Evolutionary conservation across 2,797 vertebrate species (phyloP).

Genomic region (Siniperca scherzeri): DNA sequence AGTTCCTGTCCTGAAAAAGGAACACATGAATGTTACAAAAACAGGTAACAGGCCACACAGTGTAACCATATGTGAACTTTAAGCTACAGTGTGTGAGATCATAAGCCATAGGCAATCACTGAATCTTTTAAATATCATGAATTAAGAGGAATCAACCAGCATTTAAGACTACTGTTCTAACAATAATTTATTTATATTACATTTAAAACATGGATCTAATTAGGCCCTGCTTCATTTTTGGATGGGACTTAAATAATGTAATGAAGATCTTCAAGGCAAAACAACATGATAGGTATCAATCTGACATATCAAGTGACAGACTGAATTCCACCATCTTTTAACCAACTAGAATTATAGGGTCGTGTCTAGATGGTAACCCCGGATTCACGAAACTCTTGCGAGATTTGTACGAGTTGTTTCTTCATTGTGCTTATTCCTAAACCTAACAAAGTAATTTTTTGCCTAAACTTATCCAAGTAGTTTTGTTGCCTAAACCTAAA

Average conservation of each 20-base stretch:
- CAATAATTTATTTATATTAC: neutral
- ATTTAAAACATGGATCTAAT: neutral
- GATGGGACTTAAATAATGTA: neutral
- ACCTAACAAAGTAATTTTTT: no score
- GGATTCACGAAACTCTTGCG: no score
- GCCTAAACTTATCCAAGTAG: no score
- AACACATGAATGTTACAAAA: conserved; percentile 62
- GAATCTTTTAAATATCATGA: neutral
- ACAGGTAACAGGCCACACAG: conserved; percentile 16
- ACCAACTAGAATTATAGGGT: no score
- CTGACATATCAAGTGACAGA: no score
- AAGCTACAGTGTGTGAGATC: neutral
- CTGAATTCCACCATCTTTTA: no score
- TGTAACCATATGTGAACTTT: neutral
- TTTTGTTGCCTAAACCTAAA: no score
- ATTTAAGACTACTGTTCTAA: neutral
- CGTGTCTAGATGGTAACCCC: no score
- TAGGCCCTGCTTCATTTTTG: neutral
- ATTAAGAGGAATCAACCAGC: neutral
- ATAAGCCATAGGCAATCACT: neutral
- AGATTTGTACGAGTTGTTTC: no score
- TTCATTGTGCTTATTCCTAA: no score
- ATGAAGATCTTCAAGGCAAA: no score
- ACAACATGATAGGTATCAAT: no score
- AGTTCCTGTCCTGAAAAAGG: conserved; percentile 46